Conservation (phyloP, 2,797 vertebrate species). For the Microctenopoma lineatum region DNA sequence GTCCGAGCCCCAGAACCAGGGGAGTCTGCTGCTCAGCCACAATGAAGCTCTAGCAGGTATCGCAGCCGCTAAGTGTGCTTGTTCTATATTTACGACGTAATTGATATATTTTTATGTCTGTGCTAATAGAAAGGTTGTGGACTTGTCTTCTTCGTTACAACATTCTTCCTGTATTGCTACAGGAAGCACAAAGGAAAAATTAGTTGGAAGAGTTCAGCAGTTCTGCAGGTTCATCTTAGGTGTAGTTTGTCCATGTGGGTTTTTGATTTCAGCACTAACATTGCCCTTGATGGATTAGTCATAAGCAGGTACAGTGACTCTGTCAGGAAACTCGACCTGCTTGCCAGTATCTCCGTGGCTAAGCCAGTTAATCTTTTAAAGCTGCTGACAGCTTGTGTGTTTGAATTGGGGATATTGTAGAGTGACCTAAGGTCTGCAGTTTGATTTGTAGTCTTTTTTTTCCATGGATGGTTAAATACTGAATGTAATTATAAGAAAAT, state of each 20-base stretch:
- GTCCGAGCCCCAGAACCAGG: constrained; percentile 83
- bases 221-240: constrained; percentile 14
- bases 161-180: neutral
- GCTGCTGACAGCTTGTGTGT: neutral
- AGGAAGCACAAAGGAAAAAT: neutral
- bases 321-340: constrained; percentile 22
- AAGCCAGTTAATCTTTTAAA: constrained; percentile 17
- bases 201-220: neutral
- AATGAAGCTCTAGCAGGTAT: constrained; percentile 93
- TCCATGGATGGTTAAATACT: neutral
- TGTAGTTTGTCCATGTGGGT: neutral
- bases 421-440: neutral
- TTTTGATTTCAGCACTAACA: neutral
- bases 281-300: constrained; percentile 39
- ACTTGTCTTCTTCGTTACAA: neutral
- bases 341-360: neutral
- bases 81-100: neutral
- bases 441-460: neutral
- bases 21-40: constrained; percentile 91
- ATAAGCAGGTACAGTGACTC: constrained; percentile 2
- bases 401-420: neutral
- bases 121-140: neutral
- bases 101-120: neutral
- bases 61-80: neutral
- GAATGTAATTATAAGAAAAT: neutral